Conservation (phyloP, 2,797 vertebrate genomes). For the Discoglossus pictus region DNA sequence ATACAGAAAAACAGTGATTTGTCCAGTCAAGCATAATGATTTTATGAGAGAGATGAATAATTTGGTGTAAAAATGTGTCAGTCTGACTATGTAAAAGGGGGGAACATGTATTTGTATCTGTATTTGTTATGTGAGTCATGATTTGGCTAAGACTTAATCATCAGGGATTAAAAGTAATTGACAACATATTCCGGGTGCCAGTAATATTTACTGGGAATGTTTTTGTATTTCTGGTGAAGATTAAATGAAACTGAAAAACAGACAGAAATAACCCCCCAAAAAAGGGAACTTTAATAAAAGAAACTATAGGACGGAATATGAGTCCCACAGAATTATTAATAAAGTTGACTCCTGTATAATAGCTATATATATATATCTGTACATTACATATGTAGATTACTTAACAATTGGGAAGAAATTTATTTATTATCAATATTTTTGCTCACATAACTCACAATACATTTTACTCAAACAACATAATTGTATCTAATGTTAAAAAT, state of each 20-base stretch:
- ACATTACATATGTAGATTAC: too few species aligned
- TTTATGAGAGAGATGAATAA: background rate
- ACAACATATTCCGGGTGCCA: conserved; percentile 24
- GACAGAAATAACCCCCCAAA: too few species aligned
- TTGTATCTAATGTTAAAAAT: too few species aligned
- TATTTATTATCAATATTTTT: too few species aligned
- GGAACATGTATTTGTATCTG: conserved; percentile 15
- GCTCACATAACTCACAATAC: too few species aligned
- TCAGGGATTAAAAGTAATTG: conserved; percentile 15
- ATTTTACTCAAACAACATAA: too few species aligned
- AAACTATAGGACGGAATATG: too few species aligned
- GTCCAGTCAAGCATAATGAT: background rate
- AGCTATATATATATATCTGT: too few species aligned
- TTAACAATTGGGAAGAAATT: too few species aligned
- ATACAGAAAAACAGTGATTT: background rate
- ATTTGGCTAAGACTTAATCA: conserved; percentile 36
- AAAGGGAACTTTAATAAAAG: too few species aligned
- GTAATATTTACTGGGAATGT: background rate
- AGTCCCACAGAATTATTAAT: too few species aligned
- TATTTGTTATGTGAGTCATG: conserved; percentile 14
- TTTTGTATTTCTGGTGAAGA: background rate
- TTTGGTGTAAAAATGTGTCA: conserved; percentile 8
- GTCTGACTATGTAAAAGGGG: conserved; percentile 6
- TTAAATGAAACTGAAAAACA: background rate
- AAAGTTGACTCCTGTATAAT: too few species aligned